A percentile compares a stretch with the other conserved stretches of the same genome.
Conservation (phyloP, 2,797 vertebrate genomes). For the Platyrinchus mystaceus region DNA sequence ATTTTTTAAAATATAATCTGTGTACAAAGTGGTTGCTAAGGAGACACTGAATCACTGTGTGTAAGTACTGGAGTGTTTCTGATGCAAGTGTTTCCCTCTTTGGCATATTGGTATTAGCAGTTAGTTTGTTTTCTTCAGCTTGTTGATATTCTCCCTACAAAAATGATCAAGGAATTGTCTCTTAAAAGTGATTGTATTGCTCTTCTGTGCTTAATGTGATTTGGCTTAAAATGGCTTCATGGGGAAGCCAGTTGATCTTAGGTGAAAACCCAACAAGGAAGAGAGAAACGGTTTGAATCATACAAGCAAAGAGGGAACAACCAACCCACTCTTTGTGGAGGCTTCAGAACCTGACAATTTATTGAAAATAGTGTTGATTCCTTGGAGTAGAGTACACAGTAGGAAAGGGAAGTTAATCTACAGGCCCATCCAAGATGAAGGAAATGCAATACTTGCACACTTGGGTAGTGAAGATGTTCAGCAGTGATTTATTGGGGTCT, state of each 20-base stretch:
- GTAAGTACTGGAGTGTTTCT: neutral
- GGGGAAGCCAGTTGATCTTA: neutral
- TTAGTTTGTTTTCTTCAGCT: neutral
- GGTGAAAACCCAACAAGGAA: neutral
- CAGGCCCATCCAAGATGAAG: neutral
- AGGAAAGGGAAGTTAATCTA: neutral
- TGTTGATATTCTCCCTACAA: neutral
- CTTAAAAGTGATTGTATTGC: neutral
- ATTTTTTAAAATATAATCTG: neutral
- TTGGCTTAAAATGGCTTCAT: neutral
- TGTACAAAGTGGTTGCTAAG: neutral
- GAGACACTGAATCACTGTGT: neutral
- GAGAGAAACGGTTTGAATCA: neutral
- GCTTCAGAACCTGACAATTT: neutral
- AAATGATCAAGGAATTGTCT: neutral
- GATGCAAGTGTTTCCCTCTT: neutral
- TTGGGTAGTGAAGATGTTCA: neutral
- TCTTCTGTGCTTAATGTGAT: neutral
- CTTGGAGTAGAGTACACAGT: accelerated
- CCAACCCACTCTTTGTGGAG: too few relatives aligned
- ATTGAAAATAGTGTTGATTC: neutral
- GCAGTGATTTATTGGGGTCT: neutral
- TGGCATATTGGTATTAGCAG: neutral
- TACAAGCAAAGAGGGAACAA: neutral
- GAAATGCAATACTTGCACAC: neutral